Base-by-base conservation (phyloP, 2,888 invertebrate genomes). In the Ceramica pisi region DNA sequence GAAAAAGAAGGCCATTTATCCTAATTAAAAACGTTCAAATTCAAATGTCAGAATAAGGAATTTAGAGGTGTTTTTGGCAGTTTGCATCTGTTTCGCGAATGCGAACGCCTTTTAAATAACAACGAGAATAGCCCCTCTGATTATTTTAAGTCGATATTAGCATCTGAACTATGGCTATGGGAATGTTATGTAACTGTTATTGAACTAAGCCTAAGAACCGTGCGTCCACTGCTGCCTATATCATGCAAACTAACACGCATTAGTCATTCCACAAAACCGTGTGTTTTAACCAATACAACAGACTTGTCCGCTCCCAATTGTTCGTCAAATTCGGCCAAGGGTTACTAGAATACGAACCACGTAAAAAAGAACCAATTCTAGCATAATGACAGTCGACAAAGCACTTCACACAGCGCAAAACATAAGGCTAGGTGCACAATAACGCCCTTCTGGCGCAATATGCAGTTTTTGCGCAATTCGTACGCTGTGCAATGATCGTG, bases 401-500 rank as follows among this genome's bases (percentile, higher is more conserved):
- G 75, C 78, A 84, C 81, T 86, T 86, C 87, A 78, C 87, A 85
- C 81, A 83, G 62, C 50, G 78, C 67, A 83, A 79, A 84, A 83
- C 80, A 86, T 85, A 87, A 87, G 77, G 82, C 86, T 76, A 73
- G 80, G 86, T 82, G 81, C 81, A 81, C 85, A 90, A 90, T 89
- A 89, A 90, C 80, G 90, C 92, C 92, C 92, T 92, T 92, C 82
- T 90, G 89, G 82, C 88, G 93, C 91, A 92, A 92, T 85, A 86
- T 89, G 89, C 89, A 88, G 82, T 90, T 90, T 92, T 89, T 90
- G 78, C 89, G 92, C 90, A 93, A 93, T 78, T 81, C 77, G 72
- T 82, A 84, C 84, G 79, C 70, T 90, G 46, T 46, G 92, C 93
- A 94, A 90, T 87, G 87, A 60, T 86, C 93, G 94, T 94, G 95